phyloP scores from a whole-genome alignment of 2,113 vertebrate species.

The Tonatia bakeri region DNA sequence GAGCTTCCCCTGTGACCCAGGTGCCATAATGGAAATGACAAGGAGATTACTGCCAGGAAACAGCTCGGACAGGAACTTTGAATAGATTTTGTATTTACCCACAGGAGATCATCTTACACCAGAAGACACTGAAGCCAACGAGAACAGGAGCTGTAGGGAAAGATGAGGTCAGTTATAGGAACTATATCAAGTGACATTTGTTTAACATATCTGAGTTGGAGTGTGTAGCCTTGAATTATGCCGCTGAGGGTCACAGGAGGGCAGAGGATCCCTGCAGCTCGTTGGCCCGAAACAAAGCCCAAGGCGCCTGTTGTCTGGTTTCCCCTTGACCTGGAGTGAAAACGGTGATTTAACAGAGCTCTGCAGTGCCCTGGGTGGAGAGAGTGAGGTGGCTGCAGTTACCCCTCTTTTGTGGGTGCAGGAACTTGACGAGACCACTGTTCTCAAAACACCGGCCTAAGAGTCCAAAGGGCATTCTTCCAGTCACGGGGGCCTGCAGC shows the following conservation, averaged over 20 bases:
- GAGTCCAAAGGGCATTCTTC: background rate
- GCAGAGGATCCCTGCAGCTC: background rate
- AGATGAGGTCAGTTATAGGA: background rate
- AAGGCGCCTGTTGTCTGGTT: background rate
- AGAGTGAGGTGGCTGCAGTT: rapidly evolving
- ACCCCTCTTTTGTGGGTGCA: background rate
- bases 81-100: background rate
- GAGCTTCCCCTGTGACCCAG: background rate
- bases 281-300: background rate
- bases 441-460: background rate
- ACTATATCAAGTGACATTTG: background rate
- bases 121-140: background rate
- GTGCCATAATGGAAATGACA: background rate
- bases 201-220: background rate
- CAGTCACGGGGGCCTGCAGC: rapidly evolving
- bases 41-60: background rate
- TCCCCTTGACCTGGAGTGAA: background rate
- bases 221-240: background rate
- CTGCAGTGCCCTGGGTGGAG: background rate
- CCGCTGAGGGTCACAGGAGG: background rate
- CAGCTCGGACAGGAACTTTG: background rate
- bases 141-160: background rate
- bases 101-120: background rate
- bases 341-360: background rate
- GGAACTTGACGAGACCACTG: background rate